Evolutionary conservation across 2,888 invertebrate genomes (phyloP), one percentile per base, ranked within the genome.

Genomic region (Perizoma affinitatum): DNA sequence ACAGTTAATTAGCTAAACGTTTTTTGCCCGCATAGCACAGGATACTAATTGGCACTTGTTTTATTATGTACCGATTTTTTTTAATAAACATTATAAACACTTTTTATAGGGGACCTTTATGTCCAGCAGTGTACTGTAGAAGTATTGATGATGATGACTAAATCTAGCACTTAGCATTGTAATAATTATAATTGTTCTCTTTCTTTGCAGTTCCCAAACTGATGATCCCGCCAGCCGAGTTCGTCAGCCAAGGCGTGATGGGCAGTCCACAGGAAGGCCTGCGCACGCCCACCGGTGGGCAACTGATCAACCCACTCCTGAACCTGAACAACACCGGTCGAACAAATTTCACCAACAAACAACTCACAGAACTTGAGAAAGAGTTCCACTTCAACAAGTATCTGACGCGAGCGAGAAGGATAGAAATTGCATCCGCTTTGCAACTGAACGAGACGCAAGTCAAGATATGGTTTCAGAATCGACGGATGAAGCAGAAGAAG

Each of bases 371-470:
- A 88, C 94, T 99, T 70, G 99, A 99, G 87, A 99, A 99, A 84
- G 99, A 99, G 88, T 99, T 99, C 92, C 99, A 99, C 88, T 99
- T 98, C 92, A 99, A 99, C 93, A 99, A 98, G 91, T 99, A 99
- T 93, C 95, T 99, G 79, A 99, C 99, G 43, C 93, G 99, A 73
- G 99, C 98, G 43, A 93, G 99, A 70, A 94, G 99, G 75, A 99
- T 99, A 84, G 99, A 99, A 90, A 99, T 99, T 72, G 99, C 99
- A 0, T 97, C 98, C 4, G 97, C 98, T 4, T 92, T 99, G 57
- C 98, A 98, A 80, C 95, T 99, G 54, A 99, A 99, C 88, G 99
- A 99, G 87, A 98, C 99, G 1, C 99, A 99, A 93, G 96, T 97
- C 41, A 98, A 98, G 90, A 98, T 99, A 73, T 99, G 99, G 99